Conservation (phyloP, 2,797 vertebrate species). For the Tragopan temminckii region DNA sequence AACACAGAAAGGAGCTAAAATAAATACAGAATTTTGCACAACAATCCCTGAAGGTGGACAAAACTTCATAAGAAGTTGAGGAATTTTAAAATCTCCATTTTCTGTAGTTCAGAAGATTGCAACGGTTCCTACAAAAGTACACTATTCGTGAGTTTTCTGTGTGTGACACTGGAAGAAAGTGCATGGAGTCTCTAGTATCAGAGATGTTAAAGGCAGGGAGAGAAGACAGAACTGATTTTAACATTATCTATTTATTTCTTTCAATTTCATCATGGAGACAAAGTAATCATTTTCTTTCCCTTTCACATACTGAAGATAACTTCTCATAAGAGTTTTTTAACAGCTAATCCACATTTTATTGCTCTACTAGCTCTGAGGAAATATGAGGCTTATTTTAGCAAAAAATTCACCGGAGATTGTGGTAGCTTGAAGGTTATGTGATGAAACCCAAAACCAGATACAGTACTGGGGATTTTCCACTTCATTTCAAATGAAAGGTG, state of each 20-base stretch:
- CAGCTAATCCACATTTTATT: conserved; percentile 68
- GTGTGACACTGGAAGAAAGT: conserved; percentile 1
- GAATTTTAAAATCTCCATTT: neutral
- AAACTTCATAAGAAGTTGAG: neutral
- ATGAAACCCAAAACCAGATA: conserved; percentile 40
- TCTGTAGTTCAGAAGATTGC: neutral
- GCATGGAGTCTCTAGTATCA: neutral
- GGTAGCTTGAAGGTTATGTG: neutral
- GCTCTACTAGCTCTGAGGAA: conserved; percentile 28
- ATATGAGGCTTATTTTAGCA: conserved; percentile 5
- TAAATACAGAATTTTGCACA: neutral
- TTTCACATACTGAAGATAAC: conserved; percentile 38
- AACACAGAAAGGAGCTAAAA: neutral
- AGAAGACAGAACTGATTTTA: conserved; percentile 59
- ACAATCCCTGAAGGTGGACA: neutral
- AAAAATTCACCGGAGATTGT: conserved; percentile 45
- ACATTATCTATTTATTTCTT: conserved; percentile 29
- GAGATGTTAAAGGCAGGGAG: neutral
- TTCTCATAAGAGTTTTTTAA: conserved; percentile 45
- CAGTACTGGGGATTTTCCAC: conserved; percentile 23
- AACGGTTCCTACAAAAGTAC: conserved; percentile 50
- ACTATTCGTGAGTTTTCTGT: conserved; percentile 24
- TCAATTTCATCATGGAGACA: conserved; percentile 51
- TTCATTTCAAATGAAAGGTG: conserved; percentile 41
- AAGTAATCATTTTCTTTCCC: conserved; percentile 38